Evolutionary conservation across 2,888 invertebrate species (phyloP).

Genomic region (Neocrepidodera transversa): DNA sequence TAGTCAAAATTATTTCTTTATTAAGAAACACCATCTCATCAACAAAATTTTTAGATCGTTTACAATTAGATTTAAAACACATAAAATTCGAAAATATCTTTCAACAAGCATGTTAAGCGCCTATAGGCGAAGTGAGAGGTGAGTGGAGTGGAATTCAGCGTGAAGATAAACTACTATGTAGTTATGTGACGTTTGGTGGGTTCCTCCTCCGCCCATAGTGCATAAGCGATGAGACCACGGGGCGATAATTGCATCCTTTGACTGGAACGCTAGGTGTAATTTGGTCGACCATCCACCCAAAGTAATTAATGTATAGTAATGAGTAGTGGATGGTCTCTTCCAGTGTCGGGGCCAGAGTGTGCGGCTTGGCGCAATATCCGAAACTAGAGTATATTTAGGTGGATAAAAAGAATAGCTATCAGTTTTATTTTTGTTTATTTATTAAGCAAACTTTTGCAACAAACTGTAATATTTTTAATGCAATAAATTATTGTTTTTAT

Average conservation of each 20-base stretch:
- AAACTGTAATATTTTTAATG: no score
- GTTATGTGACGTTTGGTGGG: conserved; percentile 2
- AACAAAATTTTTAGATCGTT: no score
- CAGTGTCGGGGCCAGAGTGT: background rate
- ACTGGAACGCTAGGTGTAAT: conserved; percentile 43
- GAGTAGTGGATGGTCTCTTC: conserved; percentile 19
- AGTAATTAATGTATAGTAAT: conserved; percentile 39
- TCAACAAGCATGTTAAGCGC: no score
- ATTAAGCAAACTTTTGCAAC: no score
- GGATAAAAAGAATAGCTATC: no score
- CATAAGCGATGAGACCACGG: conserved; percentile 39
- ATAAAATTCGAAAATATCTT: no score
- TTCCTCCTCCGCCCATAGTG: conserved; percentile 15
- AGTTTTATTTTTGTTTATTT: no score
- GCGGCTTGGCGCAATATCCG: background rate
- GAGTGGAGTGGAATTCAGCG: background rate
- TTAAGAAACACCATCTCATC: no score
- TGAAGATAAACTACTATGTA: conserved; percentile 14
- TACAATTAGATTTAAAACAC: no score
- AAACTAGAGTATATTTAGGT: no score
- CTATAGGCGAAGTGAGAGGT: background rate
- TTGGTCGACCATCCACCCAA: conserved; percentile 40
- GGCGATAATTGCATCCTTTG: conserved; percentile 49
- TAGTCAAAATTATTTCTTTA: no score
- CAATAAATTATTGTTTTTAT: no score